Conservation (phyloP, 2,888 invertebrate species). For the Tenthredo livida region DNA sequence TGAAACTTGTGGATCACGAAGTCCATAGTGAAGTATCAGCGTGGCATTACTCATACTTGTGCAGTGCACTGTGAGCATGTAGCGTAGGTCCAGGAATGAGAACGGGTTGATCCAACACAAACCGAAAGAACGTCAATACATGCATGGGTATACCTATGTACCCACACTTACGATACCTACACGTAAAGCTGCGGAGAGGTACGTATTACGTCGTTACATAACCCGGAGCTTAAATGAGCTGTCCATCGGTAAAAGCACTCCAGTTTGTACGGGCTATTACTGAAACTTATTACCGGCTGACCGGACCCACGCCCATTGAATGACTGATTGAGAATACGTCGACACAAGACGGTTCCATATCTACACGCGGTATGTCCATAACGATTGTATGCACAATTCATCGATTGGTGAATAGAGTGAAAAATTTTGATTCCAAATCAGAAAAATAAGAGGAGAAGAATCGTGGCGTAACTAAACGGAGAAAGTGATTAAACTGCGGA, state of each 20-base stretch:
- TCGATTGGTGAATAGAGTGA: background rate
- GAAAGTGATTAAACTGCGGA: slow-evolving; percentile 57
- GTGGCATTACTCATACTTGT: slow-evolving; percentile 54
- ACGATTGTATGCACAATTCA: background rate
- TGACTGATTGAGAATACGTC: slow-evolving; percentile 41
- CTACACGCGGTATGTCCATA: background rate
- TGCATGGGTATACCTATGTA: background rate
- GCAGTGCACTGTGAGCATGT: background rate
- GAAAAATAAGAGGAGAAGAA: background rate
- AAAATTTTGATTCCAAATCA: background rate
- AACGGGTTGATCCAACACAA: slow-evolving; percentile 20
- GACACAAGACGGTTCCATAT: background rate
- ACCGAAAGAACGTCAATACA: background rate
- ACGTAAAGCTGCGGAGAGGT: slow-evolving; percentile 10
- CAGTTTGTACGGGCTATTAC: slow-evolving; percentile 52
- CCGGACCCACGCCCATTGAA: slow-evolving; percentile 19
- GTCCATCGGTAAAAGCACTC: slow-evolving; percentile 59
- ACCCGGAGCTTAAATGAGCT: slow-evolving; percentile 59
- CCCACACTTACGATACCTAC: background rate
- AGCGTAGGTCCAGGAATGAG: slow-evolving; percentile 35
- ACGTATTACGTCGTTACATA: slow-evolving; percentile 50
- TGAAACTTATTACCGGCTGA: slow-evolving; percentile 37
- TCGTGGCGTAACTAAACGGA: background rate
- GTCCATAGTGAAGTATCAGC: slow-evolving; percentile 53
- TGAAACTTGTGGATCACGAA: slow-evolving; percentile 62